These are phyloP conservation scores for Yponomeuta malinellus DNA, from an alignment of 2,888 invertebrate genomes.

Conservation along the genomic window DNA sequence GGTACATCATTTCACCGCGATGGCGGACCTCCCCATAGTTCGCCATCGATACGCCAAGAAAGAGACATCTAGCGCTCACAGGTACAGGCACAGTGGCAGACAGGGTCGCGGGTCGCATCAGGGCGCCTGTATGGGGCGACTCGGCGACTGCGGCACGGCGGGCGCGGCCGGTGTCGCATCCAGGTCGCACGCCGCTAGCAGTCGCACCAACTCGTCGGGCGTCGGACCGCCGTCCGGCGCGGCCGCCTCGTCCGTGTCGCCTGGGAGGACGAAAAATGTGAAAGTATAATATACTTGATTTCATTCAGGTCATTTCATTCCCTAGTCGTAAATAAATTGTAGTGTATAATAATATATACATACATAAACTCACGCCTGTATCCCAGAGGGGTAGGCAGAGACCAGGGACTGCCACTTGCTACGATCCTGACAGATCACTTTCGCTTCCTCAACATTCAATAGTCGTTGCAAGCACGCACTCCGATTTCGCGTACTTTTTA, in stretches of 20 bases:
- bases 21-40: too few relatives aligned
- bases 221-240: conserved; percentile 89
- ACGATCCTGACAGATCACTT: too few relatives aligned
- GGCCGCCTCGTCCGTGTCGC: conserved; percentile 66
- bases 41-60: neutral
- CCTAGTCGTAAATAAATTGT: too few relatives aligned
- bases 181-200: conserved; percentile 96
- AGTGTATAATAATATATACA: too few relatives aligned
- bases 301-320: neutral
- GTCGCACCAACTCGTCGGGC: conserved; percentile 90
- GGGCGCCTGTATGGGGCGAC: conserved; percentile 54
- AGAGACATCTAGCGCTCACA: neutral
- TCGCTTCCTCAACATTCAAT: too few relatives aligned
- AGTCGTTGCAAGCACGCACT: too few relatives aligned
- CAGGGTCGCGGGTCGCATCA: conserved; percentile 30
- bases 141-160: conserved; percentile 48
- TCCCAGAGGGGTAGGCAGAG: too few relatives aligned
- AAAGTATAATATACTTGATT: neutral
- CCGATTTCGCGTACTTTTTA: too few relatives aligned
- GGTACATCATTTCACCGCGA: too few relatives aligned
- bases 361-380: too few relatives aligned
- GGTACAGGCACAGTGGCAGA: neutral
- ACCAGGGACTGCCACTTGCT: too few relatives aligned
- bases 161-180: conserved; percentile 88
- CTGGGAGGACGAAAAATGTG: conserved; percentile 24